Base-by-base conservation (phyloP, 2,113 vertebrate genomes). In the Xenopus laevis region DNA sequence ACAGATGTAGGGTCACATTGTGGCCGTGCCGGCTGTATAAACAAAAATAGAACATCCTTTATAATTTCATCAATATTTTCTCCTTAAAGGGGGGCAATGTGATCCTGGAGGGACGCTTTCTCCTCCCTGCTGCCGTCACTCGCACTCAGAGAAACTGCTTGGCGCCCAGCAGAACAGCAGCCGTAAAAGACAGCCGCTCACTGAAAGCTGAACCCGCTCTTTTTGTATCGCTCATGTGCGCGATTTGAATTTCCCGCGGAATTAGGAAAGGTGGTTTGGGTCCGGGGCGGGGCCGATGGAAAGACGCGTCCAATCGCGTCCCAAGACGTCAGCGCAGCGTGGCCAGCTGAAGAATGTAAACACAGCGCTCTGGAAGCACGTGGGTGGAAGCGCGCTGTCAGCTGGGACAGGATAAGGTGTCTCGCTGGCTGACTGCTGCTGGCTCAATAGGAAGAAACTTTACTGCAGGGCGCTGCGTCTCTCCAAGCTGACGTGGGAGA, bases 291-390 rank as follows among this genome's bases (percentile, higher is more conserved):
- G 20, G 21, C 65, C 62, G n/a, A 67, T 23, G 55, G 58, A 44
- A 6, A 7, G 33, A 58, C 40, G 27, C 8, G 68, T 67, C 86
- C 84, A 86, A 87, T 87, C 45, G 79, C 70, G 87, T 85, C 58
- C 84, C 83, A 45, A 72, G 15, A 78, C 16, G 0, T 77, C 9
- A 0, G 74, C 79, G 77, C 89, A 89, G 86, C 93, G 91, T 95
- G 93, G 91, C 81, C 21, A 15, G 77, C 61, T 23, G 74, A 80
- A 69, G 82, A 88, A 92, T 89, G 47, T 50, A 50, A 50, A 50
- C 47, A 50, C 2, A 16, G 18, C 0, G 58, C 20, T 6, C 53
- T 13, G 13, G 18, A 17, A 57, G 13, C 65, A 30, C 68, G 16
- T 57, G 81, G 20, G 50, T 33, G 52, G 13, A 12, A n/a, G 18